These are phyloP conservation scores for Lypha dubia DNA, from an alignment of 2,888 invertebrate species.

Conservation along the genomic window DNA sequence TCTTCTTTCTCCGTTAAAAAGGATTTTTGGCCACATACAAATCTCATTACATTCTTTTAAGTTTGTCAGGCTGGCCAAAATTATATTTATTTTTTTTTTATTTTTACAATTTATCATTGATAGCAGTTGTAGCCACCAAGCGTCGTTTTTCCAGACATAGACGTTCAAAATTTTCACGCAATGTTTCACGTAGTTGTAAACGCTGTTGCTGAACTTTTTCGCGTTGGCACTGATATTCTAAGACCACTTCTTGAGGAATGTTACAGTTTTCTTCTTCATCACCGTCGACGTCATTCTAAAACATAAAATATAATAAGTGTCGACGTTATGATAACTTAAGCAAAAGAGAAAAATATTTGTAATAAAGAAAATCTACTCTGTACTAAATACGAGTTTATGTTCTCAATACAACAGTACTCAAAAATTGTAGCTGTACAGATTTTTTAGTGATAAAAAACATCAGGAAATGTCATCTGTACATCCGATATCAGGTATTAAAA, in stretches of 20 bases:
- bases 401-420: no score
- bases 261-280: slow-evolving; percentile 87
- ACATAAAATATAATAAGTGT: slow-evolving; percentile 25
- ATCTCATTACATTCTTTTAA: slow-evolving; percentile 4
- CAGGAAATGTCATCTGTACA: no score
- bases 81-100: slow-evolving; percentile 9
- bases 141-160: slow-evolving; percentile 85
- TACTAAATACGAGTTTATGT: no score
- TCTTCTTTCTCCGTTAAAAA: slow-evolving; percentile 46
- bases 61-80: slow-evolving; percentile 29
- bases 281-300: slow-evolving; percentile 90
- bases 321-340: background rate
- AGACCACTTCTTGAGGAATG: slow-evolving; percentile 94
- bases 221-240: slow-evolving; percentile 92
- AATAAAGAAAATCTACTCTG: no score
- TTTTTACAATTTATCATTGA: slow-evolving; percentile 58
- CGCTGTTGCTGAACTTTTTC: slow-evolving; percentile 91
- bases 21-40: slow-evolving; percentile 26
- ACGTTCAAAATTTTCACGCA: slow-evolving; percentile 92
- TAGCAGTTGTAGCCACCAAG: slow-evolving; percentile 71
- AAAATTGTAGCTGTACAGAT: no score
- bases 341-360: no score
- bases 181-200: slow-evolving; percentile 90
- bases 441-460: no score
- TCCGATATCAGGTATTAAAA: no score